Conservation (phyloP, 2,113 vertebrate species). For the Lutjanus erythropterus region DNA sequence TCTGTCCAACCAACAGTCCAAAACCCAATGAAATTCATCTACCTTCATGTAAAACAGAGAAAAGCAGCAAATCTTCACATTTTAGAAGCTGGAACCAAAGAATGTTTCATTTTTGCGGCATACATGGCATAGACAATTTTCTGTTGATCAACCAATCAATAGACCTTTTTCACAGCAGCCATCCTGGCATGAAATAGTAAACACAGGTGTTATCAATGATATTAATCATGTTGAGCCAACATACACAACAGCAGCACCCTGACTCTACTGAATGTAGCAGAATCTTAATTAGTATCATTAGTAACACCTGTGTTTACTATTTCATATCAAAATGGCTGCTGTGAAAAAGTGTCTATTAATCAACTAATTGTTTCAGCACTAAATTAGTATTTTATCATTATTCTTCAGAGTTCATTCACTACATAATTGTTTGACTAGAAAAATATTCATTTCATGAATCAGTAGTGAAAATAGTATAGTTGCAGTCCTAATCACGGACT, state of each 20-base stretch:
- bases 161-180: too few relatives aligned
- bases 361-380: constrained; percentile 24
- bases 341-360: too few relatives aligned
- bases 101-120: neutral
- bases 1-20: constrained; percentile 17
- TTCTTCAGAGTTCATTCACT: constrained; percentile 4
- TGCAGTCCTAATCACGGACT: constrained; percentile 38
- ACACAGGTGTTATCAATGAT: too few relatives aligned
- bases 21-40: constrained; percentile 7
- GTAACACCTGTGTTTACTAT: too few relatives aligned
- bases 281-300: neutral
- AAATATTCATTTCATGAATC: constrained; percentile 31
- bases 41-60: constrained; percentile 23
- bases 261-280: too few relatives aligned
- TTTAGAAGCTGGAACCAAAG: neutral
- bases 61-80: constrained; percentile 50
- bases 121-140: constrained; percentile 3
- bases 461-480: constrained; percentile 48
- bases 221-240: too few relatives aligned
- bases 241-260: too few relatives aligned
- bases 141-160: too few relatives aligned
- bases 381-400: constrained; percentile 1
- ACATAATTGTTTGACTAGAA: constrained; percentile 8
- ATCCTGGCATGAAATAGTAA: too few relatives aligned
- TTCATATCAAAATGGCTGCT: too few relatives aligned